phyloP scores from a whole-genome alignment of 2,797 vertebrate species.

The Delichon dasypus region DNA sequence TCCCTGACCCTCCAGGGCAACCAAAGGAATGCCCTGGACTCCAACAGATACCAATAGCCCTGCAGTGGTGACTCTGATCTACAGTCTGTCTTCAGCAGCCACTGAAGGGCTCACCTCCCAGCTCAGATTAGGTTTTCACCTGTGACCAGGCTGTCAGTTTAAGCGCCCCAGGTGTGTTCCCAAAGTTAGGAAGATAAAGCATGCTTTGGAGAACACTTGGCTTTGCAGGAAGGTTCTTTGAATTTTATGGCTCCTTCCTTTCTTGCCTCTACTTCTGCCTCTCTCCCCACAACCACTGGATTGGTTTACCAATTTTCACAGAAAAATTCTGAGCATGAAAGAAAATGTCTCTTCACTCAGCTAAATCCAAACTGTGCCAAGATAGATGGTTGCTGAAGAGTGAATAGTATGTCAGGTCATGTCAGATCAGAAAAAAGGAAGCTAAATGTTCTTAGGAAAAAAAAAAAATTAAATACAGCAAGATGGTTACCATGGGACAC shows the following conservation, averaged over 20 bases:
- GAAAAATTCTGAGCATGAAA: neutral
- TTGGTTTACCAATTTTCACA: neutral
- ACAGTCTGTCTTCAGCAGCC: neutral
- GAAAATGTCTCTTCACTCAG: neutral
- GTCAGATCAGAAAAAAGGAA: neutral
- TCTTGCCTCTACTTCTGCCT: neutral
- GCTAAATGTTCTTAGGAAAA: neutral
- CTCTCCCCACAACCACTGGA: neutral
- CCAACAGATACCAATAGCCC: fast-evolving
- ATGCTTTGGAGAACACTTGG: neutral
- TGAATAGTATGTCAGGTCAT: neutral
- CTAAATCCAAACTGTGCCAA: neutral
- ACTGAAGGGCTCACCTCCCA: neutral
- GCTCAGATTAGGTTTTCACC: neutral
- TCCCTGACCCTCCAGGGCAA: too few relatives aligned
- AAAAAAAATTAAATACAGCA: neutral
- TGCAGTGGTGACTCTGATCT: neutral
- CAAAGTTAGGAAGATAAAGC: neutral
- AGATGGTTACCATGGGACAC: neutral
- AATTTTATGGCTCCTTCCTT: neutral
- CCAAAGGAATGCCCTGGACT: too few relatives aligned
- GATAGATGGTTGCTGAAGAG: neutral
- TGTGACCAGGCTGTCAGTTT: neutral
- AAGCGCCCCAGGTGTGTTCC: neutral
- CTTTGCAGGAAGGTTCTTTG: neutral